Evolutionary conservation across 1,140 invertebrate species (phyloP).

Genomic region (Papilio xuthus): DNA sequence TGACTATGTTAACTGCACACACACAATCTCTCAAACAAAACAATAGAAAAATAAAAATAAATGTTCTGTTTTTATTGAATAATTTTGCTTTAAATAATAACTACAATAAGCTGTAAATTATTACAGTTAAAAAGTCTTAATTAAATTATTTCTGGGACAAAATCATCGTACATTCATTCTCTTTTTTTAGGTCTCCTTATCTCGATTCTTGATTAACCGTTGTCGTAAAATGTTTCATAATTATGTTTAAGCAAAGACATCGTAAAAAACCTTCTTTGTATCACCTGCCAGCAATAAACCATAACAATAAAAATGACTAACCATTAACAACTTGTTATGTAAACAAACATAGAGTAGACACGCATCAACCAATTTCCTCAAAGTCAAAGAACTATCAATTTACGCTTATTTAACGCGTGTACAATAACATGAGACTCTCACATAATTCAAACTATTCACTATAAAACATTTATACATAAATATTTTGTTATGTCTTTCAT

Average conservation of each 20-base stretch:
- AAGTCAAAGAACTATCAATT: no score
- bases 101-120: no score
- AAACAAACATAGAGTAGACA: background rate
- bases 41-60: background rate
- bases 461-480: no score
- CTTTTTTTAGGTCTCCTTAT: background rate
- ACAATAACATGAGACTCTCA: no score
- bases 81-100: no score
- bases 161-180: background rate
- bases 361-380: background rate
- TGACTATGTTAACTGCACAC: background rate
- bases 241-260: background rate
- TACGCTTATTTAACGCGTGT: no score
- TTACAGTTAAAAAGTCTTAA: no score
- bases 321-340: background rate
- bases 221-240: background rate
- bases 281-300: background rate
- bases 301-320: background rate
- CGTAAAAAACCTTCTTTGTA: background rate
- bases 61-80: background rate
- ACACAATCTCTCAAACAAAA: background rate
- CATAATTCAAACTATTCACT: no score
- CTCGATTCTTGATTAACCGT: background rate
- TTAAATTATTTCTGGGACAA: no score
- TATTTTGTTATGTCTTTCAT: no score